Evolutionary conservation across 2,888 invertebrate genomes (phyloP).

Genomic region (Dimorphilus gyrociliatus): DNA sequence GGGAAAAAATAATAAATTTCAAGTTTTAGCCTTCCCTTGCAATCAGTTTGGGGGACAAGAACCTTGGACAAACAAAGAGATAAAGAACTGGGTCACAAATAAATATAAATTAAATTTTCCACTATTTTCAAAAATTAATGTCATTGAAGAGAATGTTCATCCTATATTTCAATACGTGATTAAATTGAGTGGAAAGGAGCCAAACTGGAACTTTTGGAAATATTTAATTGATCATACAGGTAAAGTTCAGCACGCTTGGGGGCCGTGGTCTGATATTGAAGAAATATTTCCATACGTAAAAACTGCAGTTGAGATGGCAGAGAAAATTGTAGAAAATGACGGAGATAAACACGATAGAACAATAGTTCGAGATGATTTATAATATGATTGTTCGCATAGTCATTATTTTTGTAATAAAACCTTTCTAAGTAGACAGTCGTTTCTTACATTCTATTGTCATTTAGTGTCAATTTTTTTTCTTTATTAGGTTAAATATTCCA

Average conservation of each 20-base stretch:
- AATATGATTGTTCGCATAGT: too few relatives aligned
- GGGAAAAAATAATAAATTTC: conserved; percentile 24
- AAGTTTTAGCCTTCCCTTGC: conserved; percentile 41
- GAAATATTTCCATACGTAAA: conserved; percentile 6
- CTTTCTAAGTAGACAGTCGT: too few relatives aligned
- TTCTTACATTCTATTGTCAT: too few relatives aligned
- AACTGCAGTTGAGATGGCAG: conserved; percentile 5
- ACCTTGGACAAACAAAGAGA: conserved; percentile 37
- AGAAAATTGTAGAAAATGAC: too few relatives aligned
- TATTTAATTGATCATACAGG: conserved; percentile 40
- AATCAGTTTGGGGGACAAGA: conserved; percentile 44
- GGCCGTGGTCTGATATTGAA: conserved; percentile 24
- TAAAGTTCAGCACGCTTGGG: conserved; percentile 37
- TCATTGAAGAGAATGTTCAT: conserved; percentile 29
- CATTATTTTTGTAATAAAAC: too few relatives aligned
- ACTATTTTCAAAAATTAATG: conserved; percentile 39
- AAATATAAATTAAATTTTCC: conserved; percentile 39
- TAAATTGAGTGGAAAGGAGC: conserved; percentile 23
- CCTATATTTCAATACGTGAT: conserved; percentile 30
- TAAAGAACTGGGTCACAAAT: conserved; percentile 28
- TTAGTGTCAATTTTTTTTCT: too few relatives aligned
- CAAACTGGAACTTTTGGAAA: conserved; percentile 44
- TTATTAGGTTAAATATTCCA: too few relatives aligned
- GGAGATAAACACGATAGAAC: too few relatives aligned
- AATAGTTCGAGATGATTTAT: too few relatives aligned